Base-by-base conservation (phyloP, 2,888 invertebrate species). In the Falcaria lacertinaria region DNA sequence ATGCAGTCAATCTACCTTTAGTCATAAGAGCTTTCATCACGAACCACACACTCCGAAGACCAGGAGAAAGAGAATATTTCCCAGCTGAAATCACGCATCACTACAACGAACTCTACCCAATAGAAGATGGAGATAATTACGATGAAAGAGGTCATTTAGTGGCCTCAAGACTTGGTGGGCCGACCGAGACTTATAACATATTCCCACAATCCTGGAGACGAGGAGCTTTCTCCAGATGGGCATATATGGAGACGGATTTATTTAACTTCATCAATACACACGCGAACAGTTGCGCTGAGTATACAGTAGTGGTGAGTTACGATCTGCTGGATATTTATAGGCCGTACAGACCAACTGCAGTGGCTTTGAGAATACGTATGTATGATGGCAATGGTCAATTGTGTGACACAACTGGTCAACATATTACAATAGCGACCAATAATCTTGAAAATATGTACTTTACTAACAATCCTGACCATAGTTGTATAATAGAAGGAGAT, bases 201-300 rank as follows among this genome's bases (percentile, higher is more conserved):
- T 38, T 38, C 13, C 38, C 38, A 1, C 38, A 38, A 38, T 22
- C 25, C 5, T 38, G 38, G 38, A 22, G 38, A 4, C 28, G 38
- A 11, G 38, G 38, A 11, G n/a, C 25, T 7, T 11, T 15, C 11
- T 38, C 38, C 5, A 8, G 22, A 13, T 38, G 38, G 38, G 14
- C 15, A 8, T 28, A 38, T 11, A 22, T 38, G 15, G 38, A 38
- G 16, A 2, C 25, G 4, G 38, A 38, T 25, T 11, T 28, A 11
- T 28, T 11, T 28, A 28, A 11, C 7, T 28, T 28, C 11, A 28
- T 28, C 28, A 28, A 28, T 11, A 28, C 28, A 11, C 7, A 28
- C 11, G 3, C 28, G 11, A 28, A 28, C 11, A 28, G 28, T 2
- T 28, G 11, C 11, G 28, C 28, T 11, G 28, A 28, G 11, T 28